These are phyloP conservation scores for Campaea margaritaria DNA, from an alignment of 2,888 invertebrate species.

Conservation along the genomic window DNA sequence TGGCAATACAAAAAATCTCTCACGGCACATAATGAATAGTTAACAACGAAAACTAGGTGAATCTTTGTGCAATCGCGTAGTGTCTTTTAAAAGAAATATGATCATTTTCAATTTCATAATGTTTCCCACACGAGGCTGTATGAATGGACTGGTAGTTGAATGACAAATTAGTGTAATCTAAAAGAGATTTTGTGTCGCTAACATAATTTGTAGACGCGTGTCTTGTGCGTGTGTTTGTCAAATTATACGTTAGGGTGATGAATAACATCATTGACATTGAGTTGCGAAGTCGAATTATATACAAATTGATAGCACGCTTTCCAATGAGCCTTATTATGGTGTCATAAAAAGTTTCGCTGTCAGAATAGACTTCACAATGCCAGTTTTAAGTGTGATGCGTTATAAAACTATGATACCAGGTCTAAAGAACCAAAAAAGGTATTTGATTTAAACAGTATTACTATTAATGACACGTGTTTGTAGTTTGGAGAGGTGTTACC, in stretches of 20 bases:
- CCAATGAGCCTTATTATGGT: slow-evolving; percentile 32
- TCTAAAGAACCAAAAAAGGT: too few species aligned
- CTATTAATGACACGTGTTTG: too few species aligned
- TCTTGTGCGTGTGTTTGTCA: slow-evolving; percentile 61
- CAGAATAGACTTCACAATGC: not conserved
- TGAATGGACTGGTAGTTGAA: slow-evolving; percentile 72
- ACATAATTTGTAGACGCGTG: slow-evolving; percentile 62
- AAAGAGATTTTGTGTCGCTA: slow-evolving; percentile 74
- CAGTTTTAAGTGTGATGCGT: not conserved
- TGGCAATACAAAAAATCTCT: slow-evolving; percentile 75
- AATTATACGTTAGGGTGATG: slow-evolving; percentile 65
- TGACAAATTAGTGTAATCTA: slow-evolving; percentile 83
- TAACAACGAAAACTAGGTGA: slow-evolving; percentile 85
- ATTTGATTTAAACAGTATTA: too few species aligned
- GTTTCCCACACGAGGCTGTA: slow-evolving; percentile 76
- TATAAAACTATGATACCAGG: not conserved
- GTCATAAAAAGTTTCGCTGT: slow-evolving; percentile 24
- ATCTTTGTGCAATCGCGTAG: slow-evolving; percentile 83
- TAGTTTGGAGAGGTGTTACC: too few species aligned
- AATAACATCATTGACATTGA: slow-evolving; percentile 56
- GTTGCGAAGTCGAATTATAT: slow-evolving; percentile 40
- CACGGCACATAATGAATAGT: slow-evolving; percentile 84
- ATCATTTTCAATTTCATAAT: slow-evolving; percentile 85
- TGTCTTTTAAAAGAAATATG: slow-evolving; percentile 85
- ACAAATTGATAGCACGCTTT: slow-evolving; percentile 42